Evolutionary conservation across 2,113 vertebrate genomes (phyloP).

Genomic region (Neoarius graeffei): DNA sequence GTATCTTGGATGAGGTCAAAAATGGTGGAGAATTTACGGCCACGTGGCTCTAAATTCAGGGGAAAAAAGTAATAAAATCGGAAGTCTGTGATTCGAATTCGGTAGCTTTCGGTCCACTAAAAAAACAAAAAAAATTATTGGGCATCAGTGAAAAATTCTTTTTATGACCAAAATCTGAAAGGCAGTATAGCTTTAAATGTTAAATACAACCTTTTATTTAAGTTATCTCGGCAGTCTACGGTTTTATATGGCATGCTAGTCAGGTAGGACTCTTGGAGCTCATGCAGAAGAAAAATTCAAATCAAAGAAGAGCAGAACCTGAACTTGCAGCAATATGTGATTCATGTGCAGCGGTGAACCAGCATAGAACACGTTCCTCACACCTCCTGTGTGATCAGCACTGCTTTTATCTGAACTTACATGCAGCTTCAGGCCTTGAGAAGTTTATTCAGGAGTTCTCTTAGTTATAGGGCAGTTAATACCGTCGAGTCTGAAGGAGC

Average conservation of each 20-base stretch:
- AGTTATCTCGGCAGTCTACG: too few relatives aligned
- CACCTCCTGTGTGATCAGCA: slow-evolving; percentile 24
- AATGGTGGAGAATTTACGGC: too few relatives aligned
- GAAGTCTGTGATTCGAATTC: too few relatives aligned
- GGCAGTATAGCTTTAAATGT: too few relatives aligned
- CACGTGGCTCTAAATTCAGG: too few relatives aligned
- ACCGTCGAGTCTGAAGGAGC: slow-evolving; percentile 68
- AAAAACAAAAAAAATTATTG: too few relatives aligned
- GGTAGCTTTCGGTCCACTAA: too few relatives aligned
- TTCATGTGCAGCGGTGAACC: background rate
- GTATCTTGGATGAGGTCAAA: too few relatives aligned
- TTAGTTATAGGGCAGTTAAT: slow-evolving; percentile 69
- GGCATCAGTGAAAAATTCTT: too few relatives aligned
- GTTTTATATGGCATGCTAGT: background rate
- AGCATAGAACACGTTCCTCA: background rate
- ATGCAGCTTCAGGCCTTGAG: slow-evolving; percentile 59
- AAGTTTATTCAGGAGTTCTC: slow-evolving; percentile 65
- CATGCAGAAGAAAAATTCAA: background rate
- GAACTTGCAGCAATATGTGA: background rate
- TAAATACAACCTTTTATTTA: background rate
- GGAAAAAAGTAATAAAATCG: too few relatives aligned
- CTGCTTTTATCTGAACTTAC: slow-evolving; percentile 21
- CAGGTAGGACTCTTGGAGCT: background rate
- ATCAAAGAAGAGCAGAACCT: background rate
- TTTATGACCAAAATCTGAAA: too few relatives aligned